Conservation (phyloP, 2,888 invertebrate species). For the Cotesia congregata region DNA sequence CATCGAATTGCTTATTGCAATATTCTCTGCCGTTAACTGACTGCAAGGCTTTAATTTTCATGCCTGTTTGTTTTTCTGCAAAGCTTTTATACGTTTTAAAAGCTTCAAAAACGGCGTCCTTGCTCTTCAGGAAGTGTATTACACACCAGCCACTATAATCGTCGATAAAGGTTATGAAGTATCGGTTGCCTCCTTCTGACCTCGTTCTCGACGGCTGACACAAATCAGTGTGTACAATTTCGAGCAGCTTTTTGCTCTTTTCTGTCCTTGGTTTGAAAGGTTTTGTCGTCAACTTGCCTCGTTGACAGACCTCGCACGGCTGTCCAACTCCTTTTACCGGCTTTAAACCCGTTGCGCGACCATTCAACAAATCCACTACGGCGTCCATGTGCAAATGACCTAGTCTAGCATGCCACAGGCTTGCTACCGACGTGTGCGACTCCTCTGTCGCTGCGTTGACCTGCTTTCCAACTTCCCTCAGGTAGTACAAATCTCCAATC, state of each 20-base stretch:
- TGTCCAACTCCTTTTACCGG: too few species aligned
- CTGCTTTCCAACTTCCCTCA: not conserved
- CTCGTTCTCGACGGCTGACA: constrained; percentile 38
- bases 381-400: not conserved
- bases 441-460: not conserved
- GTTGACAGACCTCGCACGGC: not conserved
- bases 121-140: constrained; percentile 34
- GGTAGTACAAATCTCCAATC: not conserved
- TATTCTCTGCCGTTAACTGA: constrained; percentile 44
- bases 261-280: not conserved
- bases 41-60: constrained; percentile 38
- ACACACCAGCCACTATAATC: constrained; percentile 48
- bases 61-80: constrained; percentile 35
- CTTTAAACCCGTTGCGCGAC: too few species aligned
- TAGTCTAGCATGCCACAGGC: not conserved
- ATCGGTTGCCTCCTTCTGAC: constrained; percentile 26
- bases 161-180: constrained; percentile 47
- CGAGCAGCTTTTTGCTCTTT: not conserved
- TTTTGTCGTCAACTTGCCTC: not conserved
- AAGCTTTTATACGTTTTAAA: constrained; percentile 7
- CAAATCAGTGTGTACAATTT: constrained; percentile 54
- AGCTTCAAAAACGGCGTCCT: constrained; percentile 26
- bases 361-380: not conserved
- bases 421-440: not conserved
- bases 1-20: constrained; percentile 39